Percentiles rank a stretch among this genome's conserved stretches.
These are phyloP conservation scores for Cephus nigrinus DNA, from an alignment of 2,888 invertebrate species.

Conservation along the genomic window DNA sequence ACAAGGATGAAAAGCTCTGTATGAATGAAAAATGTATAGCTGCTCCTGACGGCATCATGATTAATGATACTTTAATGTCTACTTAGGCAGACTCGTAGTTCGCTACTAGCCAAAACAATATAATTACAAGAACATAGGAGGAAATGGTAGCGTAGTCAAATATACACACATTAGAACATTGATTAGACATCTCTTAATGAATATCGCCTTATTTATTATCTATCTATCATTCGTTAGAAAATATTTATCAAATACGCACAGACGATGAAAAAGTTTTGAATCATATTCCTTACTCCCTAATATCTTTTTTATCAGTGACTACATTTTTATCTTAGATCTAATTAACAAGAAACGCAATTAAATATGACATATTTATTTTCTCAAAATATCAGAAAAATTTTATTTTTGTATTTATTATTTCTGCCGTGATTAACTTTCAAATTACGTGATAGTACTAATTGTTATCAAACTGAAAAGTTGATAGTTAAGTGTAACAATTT, in stretches of 20 bases:
- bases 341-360: not conserved
- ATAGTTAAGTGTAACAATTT: not conserved
- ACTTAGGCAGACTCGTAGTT: slow-evolving; percentile 45
- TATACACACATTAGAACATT: not conserved
- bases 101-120: slow-evolving; percentile 50
- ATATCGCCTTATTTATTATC: not conserved
- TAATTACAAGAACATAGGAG: slow-evolving; percentile 32
- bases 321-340: not conserved
- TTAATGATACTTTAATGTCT: slow-evolving; percentile 59
- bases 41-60: slow-evolving; percentile 36
- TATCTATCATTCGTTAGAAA: not conserved
- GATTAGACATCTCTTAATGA: not conserved
- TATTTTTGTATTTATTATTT: not conserved
- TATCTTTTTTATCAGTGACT: not conserved
- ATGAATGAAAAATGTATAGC: not conserved
- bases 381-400: not conserved
- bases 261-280: too few relatives aligned
- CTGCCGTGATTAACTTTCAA: not conserved
- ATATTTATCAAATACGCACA: not conserved
- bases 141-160: too few relatives aligned
- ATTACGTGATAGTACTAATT: not conserved
- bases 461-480: not conserved
- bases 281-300: too few relatives aligned
- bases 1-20: not conserved
- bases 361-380: not conserved